phyloP scores from a whole-genome alignment of 1,140 invertebrate genomes.

The Conus betulinus region DNA sequence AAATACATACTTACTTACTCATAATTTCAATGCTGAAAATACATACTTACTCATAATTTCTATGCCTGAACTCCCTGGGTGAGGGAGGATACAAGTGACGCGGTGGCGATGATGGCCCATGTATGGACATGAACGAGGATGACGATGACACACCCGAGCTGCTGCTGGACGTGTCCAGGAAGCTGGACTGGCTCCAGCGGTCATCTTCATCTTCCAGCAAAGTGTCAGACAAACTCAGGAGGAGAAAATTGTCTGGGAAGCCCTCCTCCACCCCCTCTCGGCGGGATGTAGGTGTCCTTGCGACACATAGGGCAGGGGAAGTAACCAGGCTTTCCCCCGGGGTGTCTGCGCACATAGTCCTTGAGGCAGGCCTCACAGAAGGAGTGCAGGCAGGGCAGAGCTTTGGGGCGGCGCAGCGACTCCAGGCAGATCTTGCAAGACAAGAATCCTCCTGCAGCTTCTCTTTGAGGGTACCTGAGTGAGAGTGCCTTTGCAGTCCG shows the following conservation, averaged over 20 bases:
- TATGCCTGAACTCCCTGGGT: slow-evolving; percentile 63
- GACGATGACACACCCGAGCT: slow-evolving; percentile 19
- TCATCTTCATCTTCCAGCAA: slow-evolving; percentile 63
- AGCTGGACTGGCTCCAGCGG: slow-evolving; percentile 33
- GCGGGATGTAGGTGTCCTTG: slow-evolving; percentile 67
- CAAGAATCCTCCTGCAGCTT: slow-evolving; percentile 73
- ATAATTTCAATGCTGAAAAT: no score
- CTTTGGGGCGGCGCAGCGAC: slow-evolving; percentile 80
- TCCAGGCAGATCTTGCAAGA: slow-evolving; percentile 74
- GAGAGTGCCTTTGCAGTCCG: slow-evolving; percentile 46
- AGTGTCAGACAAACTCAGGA: slow-evolving; percentile 68
- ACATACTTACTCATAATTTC: slow-evolving; percentile 63
- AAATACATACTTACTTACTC: no score
- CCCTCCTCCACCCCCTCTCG: slow-evolving; percentile 63
- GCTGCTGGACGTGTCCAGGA: slow-evolving; percentile 41
- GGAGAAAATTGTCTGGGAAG: slow-evolving; percentile 71
- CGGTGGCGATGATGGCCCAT: slow-evolving; percentile 51
- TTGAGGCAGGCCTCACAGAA: slow-evolving; percentile 91
- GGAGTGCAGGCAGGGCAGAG: slow-evolving; percentile 93
- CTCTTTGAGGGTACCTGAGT: slow-evolving; percentile 56
- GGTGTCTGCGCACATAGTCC: slow-evolving; percentile 68
- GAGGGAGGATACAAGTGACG: slow-evolving; percentile 64
- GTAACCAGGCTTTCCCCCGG: slow-evolving; percentile 63
- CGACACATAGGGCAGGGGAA: slow-evolving; percentile 74
- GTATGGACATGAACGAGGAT: slow-evolving; percentile 10